phyloP scores from a whole-genome alignment of 92 coral and sea anemone genomes.

The Parazoanthus darwini region DNA sequence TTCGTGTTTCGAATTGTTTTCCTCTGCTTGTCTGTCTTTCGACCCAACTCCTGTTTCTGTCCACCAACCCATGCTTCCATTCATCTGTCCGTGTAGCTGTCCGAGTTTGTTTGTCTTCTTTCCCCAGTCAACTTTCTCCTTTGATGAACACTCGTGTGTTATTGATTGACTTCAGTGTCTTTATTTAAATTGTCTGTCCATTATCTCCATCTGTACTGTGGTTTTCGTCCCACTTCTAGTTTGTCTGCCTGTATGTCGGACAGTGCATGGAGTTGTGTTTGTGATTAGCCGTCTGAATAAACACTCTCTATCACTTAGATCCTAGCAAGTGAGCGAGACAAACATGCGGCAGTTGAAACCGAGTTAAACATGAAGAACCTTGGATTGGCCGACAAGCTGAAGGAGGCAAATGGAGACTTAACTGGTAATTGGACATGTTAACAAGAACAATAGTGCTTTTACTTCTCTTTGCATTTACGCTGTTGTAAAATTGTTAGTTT shows the following conservation, averaged over 20 bases:
- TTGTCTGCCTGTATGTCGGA: not conserved
- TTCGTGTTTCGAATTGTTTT: not conserved
- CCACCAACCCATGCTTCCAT: too few species aligned
- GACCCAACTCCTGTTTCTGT: too few species aligned
- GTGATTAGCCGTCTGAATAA: not conserved
- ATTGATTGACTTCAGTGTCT: not conserved
- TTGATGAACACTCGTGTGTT: not conserved
- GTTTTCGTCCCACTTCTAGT: not conserved
- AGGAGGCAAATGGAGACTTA: slow-evolving; percentile 83
- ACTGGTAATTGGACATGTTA: slow-evolving; percentile 56
- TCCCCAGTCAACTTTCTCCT: not conserved
- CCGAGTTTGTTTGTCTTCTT: too few species aligned
- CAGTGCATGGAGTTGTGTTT: not conserved
- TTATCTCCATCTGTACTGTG: not conserved
- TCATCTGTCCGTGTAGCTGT: too few species aligned
- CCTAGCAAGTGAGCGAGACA: slow-evolving; percentile 84
- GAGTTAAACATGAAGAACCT: slow-evolving; percentile 91
- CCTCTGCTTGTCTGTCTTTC: not conserved
- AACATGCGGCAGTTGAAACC: slow-evolving; percentile 82
- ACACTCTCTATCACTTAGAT: slow-evolving; percentile 51
- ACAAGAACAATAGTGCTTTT: not conserved
- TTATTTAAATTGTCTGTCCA: too few species aligned
- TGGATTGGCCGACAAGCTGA: slow-evolving; percentile 85
- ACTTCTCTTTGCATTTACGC: not conserved
- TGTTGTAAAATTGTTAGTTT: too few species aligned